Conservation (phyloP, 2,888 invertebrate genomes). For the Achlya flavicornis region DNA sequence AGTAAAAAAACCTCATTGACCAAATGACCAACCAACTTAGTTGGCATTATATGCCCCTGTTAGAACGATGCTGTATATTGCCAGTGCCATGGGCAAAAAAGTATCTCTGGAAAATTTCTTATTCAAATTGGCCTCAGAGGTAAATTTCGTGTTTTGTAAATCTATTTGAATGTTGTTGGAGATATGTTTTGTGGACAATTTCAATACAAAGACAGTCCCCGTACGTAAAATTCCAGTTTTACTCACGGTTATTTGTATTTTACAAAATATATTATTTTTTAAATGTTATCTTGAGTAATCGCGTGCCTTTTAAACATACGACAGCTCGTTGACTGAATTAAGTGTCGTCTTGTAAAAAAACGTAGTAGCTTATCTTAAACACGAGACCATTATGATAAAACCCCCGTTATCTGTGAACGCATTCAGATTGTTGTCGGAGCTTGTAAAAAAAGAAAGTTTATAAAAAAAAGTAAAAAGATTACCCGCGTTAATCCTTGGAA, state of each 20-base stretch:
- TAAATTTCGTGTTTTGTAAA: no score
- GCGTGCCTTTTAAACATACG: constrained; percentile 38
- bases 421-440: constrained; percentile 40
- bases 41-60: no score
- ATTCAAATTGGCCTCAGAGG: no score
- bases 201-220: neutral
- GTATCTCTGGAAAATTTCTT: no score
- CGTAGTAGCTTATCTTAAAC: constrained; percentile 67
- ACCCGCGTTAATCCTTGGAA: constrained; percentile 17
- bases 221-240: neutral
- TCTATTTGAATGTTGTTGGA: no score
- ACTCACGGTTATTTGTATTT: neutral
- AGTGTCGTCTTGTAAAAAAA: constrained; percentile 43
- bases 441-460: constrained; percentile 41
- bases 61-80: no score
- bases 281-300: constrained; percentile 38
- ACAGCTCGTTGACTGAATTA: constrained; percentile 42
- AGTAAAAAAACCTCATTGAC: no score
- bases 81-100: no score
- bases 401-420: constrained; percentile 46
- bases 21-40: no score
- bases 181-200: neutral
- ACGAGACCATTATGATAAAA: constrained; percentile 66
- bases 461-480: constrained; percentile 33
- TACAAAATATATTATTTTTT: constrained; percentile 21